Conservation (phyloP, 2,888 invertebrate species). For the Drosophila neutralis region DNA sequence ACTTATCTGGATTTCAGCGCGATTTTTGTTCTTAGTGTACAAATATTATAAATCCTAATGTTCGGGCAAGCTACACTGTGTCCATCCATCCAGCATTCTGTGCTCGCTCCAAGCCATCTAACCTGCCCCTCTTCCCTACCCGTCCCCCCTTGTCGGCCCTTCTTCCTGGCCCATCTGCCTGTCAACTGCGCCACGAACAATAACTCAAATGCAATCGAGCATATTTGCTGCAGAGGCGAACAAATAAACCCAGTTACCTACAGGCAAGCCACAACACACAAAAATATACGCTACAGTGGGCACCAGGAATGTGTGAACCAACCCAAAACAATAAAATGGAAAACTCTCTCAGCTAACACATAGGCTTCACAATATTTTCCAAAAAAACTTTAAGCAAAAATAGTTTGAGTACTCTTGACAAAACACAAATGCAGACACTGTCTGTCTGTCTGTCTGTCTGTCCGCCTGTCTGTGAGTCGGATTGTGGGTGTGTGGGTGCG, state of each 20-base stretch:
- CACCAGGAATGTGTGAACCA: conserved; percentile 1
- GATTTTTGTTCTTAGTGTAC: not conserved
- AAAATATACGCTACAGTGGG: conserved; percentile 46
- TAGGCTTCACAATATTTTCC: conserved; percentile 1
- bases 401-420: conserved; percentile 48
- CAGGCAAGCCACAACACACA: conserved; percentile 21
- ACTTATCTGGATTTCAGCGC: not conserved
- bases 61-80: not conserved
- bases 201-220: conserved; percentile 81
- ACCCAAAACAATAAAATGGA: not conserved
- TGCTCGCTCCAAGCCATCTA: not conserved
- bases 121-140: not conserved
- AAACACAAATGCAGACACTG: conserved; percentile 21
- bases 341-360: not conserved
- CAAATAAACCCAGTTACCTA: conserved; percentile 68
- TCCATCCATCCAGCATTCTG: conserved; percentile 29
- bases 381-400: conserved; percentile 17
- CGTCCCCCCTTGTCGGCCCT: not conserved
- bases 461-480: not conserved
- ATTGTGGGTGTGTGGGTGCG: not conserved
- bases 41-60: not conserved
- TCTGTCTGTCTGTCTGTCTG: not conserved
- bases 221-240: conserved; percentile 63
- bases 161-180: not conserved
- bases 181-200: conserved; percentile 60